Evolutionary conservation across 2,888 invertebrate genomes (phyloP), one percentile per base, ranked within the genome.

Genomic region (Zhengitettix transpicula): DNA sequence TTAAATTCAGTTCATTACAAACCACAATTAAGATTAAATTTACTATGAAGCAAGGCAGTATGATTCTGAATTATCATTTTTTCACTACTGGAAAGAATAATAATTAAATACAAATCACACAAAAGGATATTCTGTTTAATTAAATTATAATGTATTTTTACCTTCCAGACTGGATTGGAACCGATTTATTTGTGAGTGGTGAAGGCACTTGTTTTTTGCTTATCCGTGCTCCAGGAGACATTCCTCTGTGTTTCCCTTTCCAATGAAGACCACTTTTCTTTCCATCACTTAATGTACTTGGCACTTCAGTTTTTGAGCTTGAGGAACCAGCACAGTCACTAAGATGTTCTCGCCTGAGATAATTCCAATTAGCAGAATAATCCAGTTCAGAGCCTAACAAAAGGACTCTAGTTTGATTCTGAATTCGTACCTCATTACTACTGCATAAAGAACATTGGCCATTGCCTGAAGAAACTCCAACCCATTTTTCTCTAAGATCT

Each of bases 281-380:
- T n/a, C n/a, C n/a, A n/a, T n/a, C n/a, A n/a, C 47, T n/a, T 14
- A n/a, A 47, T 14, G 44, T 16, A 28, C 44, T 28, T 12, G 57
- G 12, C 16, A 57, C 44, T 10, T 42, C 42, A 9, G 17, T 11
- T 47, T 44, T 57, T 15, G 44, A 17, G 10, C 17, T 16, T 16
- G 59, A 59, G 15, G 56, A 56, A 40, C 56, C 41, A 41, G 51
- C n/a, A 2, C n/a, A 17, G 40, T 56, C 56, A 47, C 1, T 15
- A 11, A 47, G 40, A 54, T 42, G 17, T 41, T 42, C 12, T 40
- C 16, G 40, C 51, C 53, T 44, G 11, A 57, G 55, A 54, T 54
- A 44, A 10, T 73, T 73, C 73, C 73, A 73, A 61, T 73, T 73
- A 56, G 72, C 72, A 1, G 71, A 69, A 58, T 73, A 73, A 56